A percentile compares a stretch with the other conserved stretches of the same genome.
phyloP scores from a whole-genome alignment of 2,888 invertebrate genomes.

The Amitus sp. region DNA sequence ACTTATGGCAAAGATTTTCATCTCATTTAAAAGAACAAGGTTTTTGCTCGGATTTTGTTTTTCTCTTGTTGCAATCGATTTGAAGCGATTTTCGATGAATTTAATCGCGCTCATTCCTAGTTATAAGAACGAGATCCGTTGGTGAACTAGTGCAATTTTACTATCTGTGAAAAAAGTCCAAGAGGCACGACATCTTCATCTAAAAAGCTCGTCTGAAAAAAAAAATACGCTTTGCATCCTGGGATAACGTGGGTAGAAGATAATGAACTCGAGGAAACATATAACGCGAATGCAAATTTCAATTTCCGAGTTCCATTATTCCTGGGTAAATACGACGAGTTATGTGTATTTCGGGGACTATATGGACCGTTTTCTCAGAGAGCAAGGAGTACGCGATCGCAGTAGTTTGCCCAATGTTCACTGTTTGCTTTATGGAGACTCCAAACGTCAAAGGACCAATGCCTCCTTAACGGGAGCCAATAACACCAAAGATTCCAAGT shows the following conservation, averaged over 20 bases:
- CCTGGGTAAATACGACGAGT: no score
- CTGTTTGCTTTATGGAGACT: slow-evolving; percentile 59
- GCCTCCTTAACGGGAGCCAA: slow-evolving; percentile 37
- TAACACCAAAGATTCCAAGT: slow-evolving; percentile 54
- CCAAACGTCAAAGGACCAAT: slow-evolving; percentile 57
- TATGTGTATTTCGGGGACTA: slow-evolving; percentile 80
- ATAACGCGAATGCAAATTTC: no score
- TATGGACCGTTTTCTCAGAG: slow-evolving; percentile 92
- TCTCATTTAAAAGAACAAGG: no score
- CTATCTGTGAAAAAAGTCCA: slow-evolving; percentile 98
- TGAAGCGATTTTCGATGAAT: no score
- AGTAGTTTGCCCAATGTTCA: slow-evolving; percentile 79
- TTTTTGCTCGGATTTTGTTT: no score
- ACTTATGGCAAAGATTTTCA: no score
- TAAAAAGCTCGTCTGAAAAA: slow-evolving; percentile 87
- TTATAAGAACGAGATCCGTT: slow-evolving; percentile 91
- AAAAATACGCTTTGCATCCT: slow-evolving; percentile 91
- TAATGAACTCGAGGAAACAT: no score
- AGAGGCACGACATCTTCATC: slow-evolving; percentile 92
- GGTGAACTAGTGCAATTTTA: slow-evolving; percentile 97
- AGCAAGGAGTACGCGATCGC: slow-evolving; percentile 76
- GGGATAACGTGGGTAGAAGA: slow-evolving; percentile 83
- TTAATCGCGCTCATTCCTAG: no score
- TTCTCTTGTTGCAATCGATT: no score
- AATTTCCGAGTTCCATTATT: no score